Base-by-base conservation (phyloP, 2,888 invertebrate genomes). In the Cylindroiulus punctatus region DNA sequence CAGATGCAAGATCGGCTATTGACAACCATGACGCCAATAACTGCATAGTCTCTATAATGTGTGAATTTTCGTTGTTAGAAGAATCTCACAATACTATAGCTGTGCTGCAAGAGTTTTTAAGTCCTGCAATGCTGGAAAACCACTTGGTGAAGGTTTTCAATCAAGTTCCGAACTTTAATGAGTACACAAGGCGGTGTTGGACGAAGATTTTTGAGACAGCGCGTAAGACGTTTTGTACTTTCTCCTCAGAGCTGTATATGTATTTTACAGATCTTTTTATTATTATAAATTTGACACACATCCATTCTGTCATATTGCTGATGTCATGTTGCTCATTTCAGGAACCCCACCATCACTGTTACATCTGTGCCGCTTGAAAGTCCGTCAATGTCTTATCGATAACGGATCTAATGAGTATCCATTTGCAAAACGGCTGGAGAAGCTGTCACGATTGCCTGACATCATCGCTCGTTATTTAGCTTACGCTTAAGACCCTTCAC, bases 281-380 rank as follows among this genome's bases (percentile, higher is more conserved):
- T n/a, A n/a, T n/a, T n/a, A n/a, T n/a, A n/a, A n/a, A n/a, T n/a
- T n/a, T n/a, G n/a, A n/a, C n/a, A n/a, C n/a, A n/a, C n/a, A n/a
- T n/a, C n/a, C n/a, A n/a, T n/a, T n/a, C n/a, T n/a, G n/a, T n/a
- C n/a, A n/a, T n/a, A n/a, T n/a, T n/a, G n/a, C n/a, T n/a, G n/a
- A n/a, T n/a, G n/a, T n/a, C n/a, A n/a, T n/a, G n/a, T 81, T 81
- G 81, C 7, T 30, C n/a, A 36, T 81, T 81, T 19, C 81, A 81
- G 81, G n/a, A 81, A 30, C 4, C 19, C 81, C 81, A 2, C 19
- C 36, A 30, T 2, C 30, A 0, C 19, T 81, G 19, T 17, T 17
- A 7, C 19, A 81, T 17, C n/a, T 30, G 10, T 81, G 81, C 36
- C 81, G 81, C 4, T 10, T 26, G 17, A 81, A 17, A 30, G 30